A percentile compares a stretch with the other conserved stretches of the same genome.
Evolutionary conservation across 2,888 invertebrate species (phyloP).

Genomic region (Cephus nigrinus): DNA sequence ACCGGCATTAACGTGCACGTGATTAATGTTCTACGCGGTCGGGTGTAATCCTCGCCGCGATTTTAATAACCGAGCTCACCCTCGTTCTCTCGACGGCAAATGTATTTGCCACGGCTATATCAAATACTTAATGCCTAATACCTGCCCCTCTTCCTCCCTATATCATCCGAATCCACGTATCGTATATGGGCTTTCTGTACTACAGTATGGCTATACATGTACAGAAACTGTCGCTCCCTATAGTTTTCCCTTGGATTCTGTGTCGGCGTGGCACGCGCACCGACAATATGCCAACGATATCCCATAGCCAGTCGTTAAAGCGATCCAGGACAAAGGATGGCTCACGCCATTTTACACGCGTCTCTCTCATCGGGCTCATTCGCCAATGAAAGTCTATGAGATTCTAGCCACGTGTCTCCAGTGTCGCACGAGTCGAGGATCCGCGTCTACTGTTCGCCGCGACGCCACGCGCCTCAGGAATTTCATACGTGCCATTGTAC

Average conservation of each 20-base stretch:
- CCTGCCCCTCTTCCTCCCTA: background rate
- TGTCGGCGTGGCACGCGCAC: constrained; percentile 22
- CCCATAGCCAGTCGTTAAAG: constrained; percentile 30
- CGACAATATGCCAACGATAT: constrained; percentile 30
- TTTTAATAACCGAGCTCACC: constrained; percentile 45
- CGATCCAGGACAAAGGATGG: constrained; percentile 12
- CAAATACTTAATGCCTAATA: constrained; percentile 19
- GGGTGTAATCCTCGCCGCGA: constrained; percentile 36
- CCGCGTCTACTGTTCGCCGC: constrained; percentile 20
- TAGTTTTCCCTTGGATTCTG: background rate
- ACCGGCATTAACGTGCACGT: constrained; percentile 27
- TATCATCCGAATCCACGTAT: background rate
- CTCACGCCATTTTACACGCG: background rate
- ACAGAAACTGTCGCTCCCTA: background rate
- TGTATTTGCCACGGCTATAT: constrained; percentile 21
- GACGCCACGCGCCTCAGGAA: constrained; percentile 38
- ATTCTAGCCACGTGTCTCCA: constrained; percentile 41
- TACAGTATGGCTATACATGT: background rate
- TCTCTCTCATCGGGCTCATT: background rate
- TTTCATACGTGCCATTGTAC: constrained; percentile 16
- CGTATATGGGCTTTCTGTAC: background rate
- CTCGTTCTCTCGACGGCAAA: constrained; percentile 13
- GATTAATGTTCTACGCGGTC: constrained; percentile 46
- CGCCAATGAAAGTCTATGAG: constrained; percentile 42
- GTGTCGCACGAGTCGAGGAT: constrained; percentile 19